Evolutionary conservation across 37 sponge, comb jelly and placozoan genomes (phyloP).

Genomic region (Cliona cf. orientalis): DNA sequence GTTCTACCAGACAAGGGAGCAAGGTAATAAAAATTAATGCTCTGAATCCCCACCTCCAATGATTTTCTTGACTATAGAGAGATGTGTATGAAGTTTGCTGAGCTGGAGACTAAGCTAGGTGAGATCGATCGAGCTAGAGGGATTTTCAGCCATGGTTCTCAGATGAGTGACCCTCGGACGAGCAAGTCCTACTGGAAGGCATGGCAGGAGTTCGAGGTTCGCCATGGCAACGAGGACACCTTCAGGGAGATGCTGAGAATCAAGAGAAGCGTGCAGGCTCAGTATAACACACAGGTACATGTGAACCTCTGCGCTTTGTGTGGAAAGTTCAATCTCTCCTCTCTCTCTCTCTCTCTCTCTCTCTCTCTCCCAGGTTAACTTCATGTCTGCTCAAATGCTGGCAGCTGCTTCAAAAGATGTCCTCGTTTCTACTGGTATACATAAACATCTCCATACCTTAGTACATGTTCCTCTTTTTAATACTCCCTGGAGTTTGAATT

Average conservation of each 20-base stretch:
- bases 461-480: background rate
- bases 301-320: background rate
- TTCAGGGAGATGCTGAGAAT: slow-evolving; percentile 99
- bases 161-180: slow-evolving; percentile 96
- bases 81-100: slow-evolving; percentile 92
- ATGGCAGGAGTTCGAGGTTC: slow-evolving; percentile 98
- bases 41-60: background rate
- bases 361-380: slow-evolving; percentile 79
- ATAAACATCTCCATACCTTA: background rate
- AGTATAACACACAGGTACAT: slow-evolving; percentile 90
- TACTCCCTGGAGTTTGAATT: background rate
- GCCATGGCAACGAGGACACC: slow-evolving; percentile 98
- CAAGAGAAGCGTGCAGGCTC: slow-evolving; percentile 98
- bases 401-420: slow-evolving; percentile 58
- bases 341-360: background rate
- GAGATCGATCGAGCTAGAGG: slow-evolving; percentile 96
- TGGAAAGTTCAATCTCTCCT: background rate
- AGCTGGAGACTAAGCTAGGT: slow-evolving; percentile 95
- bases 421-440: background rate
- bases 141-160: slow-evolving; percentile 91
- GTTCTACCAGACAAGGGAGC: slow-evolving; percentile 85
- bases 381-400: slow-evolving; percentile 96
- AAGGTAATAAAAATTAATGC: slow-evolving; percentile 24
- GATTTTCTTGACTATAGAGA: slow-evolving; percentile 40
- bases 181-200: slow-evolving; percentile 86